Base-by-base conservation (phyloP, 2,888 invertebrate genomes). In the Elmis aenea region DNA sequence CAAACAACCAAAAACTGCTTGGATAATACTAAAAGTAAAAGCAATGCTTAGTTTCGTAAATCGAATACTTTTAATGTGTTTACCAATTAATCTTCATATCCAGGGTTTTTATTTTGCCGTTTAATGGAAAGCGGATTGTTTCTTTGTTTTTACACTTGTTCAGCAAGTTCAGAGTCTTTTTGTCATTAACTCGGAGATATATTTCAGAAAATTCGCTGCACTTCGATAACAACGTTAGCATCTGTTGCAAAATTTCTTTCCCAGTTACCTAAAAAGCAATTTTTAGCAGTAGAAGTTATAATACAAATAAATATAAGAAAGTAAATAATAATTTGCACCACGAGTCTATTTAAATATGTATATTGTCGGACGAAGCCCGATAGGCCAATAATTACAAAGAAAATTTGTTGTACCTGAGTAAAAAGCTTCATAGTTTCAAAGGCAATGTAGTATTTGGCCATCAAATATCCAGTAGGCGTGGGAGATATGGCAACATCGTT, bases 51-150 rank as follows among this genome's bases (percentile, higher is more conserved):
- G n/a, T n/a, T n/a, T n/a, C n/a, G n/a, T n/a, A n/a, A n/a, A n/a
- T n/a, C n/a, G n/a, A n/a, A n/a, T n/a, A n/a, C n/a, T n/a, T n/a
- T n/a, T n/a, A n/a, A n/a, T n/a, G n/a, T 22, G 50, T 62, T 70
- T 71, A 82, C 83, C 82, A 82, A 57, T 79, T 83, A n/a, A 85
- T 72, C 67, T 88, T 88, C 80, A 84, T 82, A 51, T 81, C 77
- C 31, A 74, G 67, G 1, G 77, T 80, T 56, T 72, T 80, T 25
- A 88, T 81, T 63, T 76, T 81, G 25, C 85, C 85, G 45, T 73
- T 73, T 61, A 86, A 71, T 1, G 83, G 81, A 64, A 76, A 85
- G 5, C 85, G 70, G 39, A 85, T 79, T 0, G 77, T 75, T 35
- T 68, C 56, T 40, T 63, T 65, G 27, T 64, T 61, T 50, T 75